Conservation (phyloP, 2,888 invertebrate genomes). For the Ennomos erosarius region DNA sequence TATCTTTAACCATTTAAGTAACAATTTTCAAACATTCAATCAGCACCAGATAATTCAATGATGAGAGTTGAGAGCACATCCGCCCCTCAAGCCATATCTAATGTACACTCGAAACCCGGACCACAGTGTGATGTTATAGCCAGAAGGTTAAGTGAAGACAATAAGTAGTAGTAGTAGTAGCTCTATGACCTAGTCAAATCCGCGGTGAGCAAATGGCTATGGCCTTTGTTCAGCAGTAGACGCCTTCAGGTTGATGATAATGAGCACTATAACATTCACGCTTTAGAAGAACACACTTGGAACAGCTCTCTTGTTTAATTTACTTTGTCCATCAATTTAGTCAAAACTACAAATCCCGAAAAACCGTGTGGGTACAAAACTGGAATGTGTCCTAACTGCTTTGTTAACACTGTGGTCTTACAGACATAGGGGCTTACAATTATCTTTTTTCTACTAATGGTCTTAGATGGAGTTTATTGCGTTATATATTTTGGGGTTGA, state of each 20-base stretch:
- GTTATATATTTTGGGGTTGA: slow-evolving; percentile 4
- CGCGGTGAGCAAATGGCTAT: no score
- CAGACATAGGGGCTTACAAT: slow-evolving; percentile 27
- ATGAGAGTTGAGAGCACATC: slow-evolving; percentile 53
- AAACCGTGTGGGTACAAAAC: no score
- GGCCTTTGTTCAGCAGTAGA: no score
- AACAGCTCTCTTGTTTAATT: no score
- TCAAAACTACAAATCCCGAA: no score
- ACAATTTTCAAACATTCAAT: slow-evolving; percentile 64
- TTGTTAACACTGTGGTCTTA: slow-evolving; percentile 18
- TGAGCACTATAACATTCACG: no score
- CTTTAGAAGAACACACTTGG: no score
- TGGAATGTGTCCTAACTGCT: slow-evolving; percentile 9
- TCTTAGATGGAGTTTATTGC: slow-evolving; percentile 25
- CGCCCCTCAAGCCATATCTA: slow-evolving; percentile 59
- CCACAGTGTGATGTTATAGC: slow-evolving; percentile 21
- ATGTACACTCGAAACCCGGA: slow-evolving; percentile 45
- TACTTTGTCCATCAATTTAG: background rate
- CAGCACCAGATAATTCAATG: slow-evolving; percentile 60
- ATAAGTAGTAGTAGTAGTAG: no score
- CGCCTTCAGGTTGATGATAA: no score
- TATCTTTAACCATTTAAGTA: slow-evolving; percentile 33
- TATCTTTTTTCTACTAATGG: slow-evolving; percentile 22
- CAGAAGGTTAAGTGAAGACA: slow-evolving; percentile 18
- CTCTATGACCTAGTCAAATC: no score